Conservation (phyloP, 2,888 invertebrate species). For the Dasypolia templi region DNA sequence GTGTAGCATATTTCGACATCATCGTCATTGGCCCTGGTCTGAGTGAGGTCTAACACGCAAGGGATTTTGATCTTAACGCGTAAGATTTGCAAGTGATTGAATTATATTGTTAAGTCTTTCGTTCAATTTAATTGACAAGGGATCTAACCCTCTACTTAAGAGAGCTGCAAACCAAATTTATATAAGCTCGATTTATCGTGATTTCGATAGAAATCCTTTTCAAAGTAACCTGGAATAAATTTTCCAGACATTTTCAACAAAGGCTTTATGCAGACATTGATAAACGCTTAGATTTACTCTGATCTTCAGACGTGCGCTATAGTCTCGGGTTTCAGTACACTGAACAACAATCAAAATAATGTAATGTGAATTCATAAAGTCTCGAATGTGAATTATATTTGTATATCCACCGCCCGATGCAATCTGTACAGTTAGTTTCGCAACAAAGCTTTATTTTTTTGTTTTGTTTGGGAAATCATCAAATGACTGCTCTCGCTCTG, state of each 20-base stretch:
- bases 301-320: slow-evolving; percentile 16
- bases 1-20: neutral
- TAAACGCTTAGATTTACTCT: slow-evolving; percentile 39
- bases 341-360: neutral
- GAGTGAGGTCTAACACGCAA: no score
- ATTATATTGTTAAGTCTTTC: neutral
- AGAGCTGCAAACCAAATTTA: neutral
- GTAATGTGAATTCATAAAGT: neutral
- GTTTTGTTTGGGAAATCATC: no score
- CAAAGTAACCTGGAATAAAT: slow-evolving; percentile 15
- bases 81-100: neutral
- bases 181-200: neutral
- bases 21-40: neutral
- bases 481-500: no score
- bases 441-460: no score
- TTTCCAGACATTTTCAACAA: no score
- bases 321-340: slow-evolving; percentile 15
- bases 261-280: no score
- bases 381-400: neutral
- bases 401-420: neutral
- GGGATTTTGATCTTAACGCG: neutral
- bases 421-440: neutral
- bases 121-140: neutral
- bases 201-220: slow-evolving; percentile 18
- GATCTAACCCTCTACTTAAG: neutral